Percentiles rank a stretch among this genome's conserved stretches.
These are phyloP conservation scores for Penaeus indicus DNA, from an alignment of 1,140 invertebrate species.

Conservation along the genomic window DNA sequence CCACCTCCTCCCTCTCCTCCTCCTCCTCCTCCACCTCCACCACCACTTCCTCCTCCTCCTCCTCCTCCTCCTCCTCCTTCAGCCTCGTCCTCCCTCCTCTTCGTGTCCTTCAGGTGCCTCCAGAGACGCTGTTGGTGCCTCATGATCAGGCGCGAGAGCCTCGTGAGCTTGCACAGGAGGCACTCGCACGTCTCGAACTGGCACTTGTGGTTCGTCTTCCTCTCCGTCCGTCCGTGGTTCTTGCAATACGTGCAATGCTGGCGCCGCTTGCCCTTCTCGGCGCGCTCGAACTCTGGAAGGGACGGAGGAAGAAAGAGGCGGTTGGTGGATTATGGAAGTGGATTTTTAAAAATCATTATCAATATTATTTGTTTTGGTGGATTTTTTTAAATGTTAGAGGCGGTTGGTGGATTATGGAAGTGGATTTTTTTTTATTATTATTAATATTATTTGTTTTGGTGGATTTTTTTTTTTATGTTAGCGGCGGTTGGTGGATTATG, in stretches of 20 bases:
- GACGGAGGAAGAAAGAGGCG: background rate
- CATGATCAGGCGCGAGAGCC: constrained; percentile 45
- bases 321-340: no score
- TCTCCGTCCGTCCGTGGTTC: constrained; percentile 34
- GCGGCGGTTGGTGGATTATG: no score
- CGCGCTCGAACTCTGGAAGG: constrained; percentile 4
- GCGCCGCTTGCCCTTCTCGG: constrained; percentile 21
- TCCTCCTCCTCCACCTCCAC: background rate
- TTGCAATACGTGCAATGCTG: constrained; percentile 54
- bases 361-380: no score
- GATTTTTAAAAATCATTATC: no score
- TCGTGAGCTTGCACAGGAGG: constrained; percentile 41
- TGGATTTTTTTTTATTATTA: no score
- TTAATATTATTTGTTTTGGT: no score
- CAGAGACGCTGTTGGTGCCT: constrained; percentile 52
- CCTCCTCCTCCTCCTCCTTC: background rate
- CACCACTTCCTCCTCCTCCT: background rate
- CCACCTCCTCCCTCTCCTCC: no score
- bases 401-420: no score
- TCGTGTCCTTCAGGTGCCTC: constrained; percentile 46
- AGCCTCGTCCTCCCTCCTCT: constrained; percentile 36
- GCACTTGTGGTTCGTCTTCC: constrained; percentile 49
- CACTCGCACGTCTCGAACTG: constrained; percentile 31
- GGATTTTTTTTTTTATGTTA: no score
- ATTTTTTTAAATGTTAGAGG: no score